Evolutionary conservation across 2,888 invertebrate species (phyloP), one percentile per base, ranked within the genome.

Genomic region (Cryptus armator): DNA sequence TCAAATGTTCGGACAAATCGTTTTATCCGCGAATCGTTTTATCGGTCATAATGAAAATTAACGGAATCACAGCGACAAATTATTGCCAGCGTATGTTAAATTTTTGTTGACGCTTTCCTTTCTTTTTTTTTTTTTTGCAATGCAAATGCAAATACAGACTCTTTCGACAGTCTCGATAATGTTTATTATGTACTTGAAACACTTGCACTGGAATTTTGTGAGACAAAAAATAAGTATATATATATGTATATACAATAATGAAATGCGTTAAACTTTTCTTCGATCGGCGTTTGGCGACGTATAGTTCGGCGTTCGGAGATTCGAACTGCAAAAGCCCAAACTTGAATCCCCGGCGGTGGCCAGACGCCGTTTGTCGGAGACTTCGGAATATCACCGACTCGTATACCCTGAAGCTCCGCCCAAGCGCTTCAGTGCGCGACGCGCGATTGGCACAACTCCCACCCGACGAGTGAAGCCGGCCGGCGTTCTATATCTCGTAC

Each of bases 301-400:
- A 3, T 29, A 29, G 68, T 3, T 24, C 19, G 7, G 1, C 10
- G 64, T 51, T 24, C 64, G 83, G 83, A 79, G 85, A 85, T 62
- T 80, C 83, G 77, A 82, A 74, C 83, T 86, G 84, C 80, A 79
- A 79, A 76, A 83, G 74, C 85, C 85, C 51, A 32, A 43, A 78
- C 77, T 79, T 77, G 83, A 81, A 87, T 86, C 75, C 88, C 89
- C 91, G 92, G 91, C 93, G 91, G 89, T 91, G 89, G 91, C 91
- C 90, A 90, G 90, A 90, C 91, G 93, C 93, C 93, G 93, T 92
- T 89, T 93, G 93, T 89, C 88, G 81, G 81, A 84, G 85, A 64
- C 67, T 78, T 76, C 87, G 88, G 86, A 74, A 72, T 81, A 32
- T 79, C 85, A 82, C 79, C 59, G 82, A 84, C 88, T 88, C 85